phyloP scores from a whole-genome alignment of 2,797 vertebrate species.

The Chiroxiphia lanceolata region DNA sequence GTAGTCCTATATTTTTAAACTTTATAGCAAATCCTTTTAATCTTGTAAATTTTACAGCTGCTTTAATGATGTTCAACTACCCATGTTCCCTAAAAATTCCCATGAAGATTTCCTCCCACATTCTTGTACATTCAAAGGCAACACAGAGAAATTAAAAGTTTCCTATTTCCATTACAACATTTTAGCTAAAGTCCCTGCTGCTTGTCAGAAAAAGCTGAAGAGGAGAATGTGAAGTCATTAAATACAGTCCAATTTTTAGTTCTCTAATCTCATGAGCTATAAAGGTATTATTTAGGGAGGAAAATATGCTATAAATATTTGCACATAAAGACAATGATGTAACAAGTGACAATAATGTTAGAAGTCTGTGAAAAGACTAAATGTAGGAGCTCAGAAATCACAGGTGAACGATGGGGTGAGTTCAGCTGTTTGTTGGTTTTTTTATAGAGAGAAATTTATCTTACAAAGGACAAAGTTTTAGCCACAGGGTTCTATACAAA shows the following conservation, averaged over 20 bases:
- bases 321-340: background rate
- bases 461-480: background rate
- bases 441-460: background rate
- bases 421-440: background rate
- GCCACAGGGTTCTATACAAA: background rate
- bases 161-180: background rate
- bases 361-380: background rate
- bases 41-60: background rate
- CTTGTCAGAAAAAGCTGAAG: background rate
- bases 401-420: rapidly evolving
- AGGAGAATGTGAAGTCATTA: background rate
- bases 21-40: background rate
- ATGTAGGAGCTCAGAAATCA: background rate
- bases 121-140: background rate
- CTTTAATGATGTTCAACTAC: background rate
- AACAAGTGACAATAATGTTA: background rate
- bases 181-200: background rate
- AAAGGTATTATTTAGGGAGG: background rate
- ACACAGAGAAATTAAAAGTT: background rate
- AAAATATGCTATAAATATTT: background rate
- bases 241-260: background rate
- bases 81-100: background rate
- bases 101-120: background rate
- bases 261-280: background rate
- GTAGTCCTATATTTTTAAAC: background rate